Conservation (phyloP, 1,140 invertebrate species). For the Amyelois transitella region DNA sequence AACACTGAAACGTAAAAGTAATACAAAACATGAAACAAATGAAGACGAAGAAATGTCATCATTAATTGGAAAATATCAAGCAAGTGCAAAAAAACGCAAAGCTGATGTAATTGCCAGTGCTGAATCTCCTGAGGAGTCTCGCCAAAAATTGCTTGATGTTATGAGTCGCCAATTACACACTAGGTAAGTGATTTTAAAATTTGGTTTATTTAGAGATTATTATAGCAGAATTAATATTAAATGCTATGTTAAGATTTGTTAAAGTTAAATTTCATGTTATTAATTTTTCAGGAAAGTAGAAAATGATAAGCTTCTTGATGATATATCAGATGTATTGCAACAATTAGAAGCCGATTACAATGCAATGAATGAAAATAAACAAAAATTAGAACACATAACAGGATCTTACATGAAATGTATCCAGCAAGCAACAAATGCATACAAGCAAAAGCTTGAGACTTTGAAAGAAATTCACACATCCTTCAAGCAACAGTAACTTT, state of each 20-base stretch:
- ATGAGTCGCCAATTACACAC: slow-evolving; percentile 35
- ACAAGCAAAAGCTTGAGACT: slow-evolving; percentile 46
- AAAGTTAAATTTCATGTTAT: neutral
- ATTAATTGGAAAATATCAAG: slow-evolving; percentile 26
- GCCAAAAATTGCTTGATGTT: slow-evolving; percentile 41
- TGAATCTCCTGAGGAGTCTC: slow-evolving; percentile 25
- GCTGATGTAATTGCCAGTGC: slow-evolving; percentile 23
- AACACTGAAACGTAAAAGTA: slow-evolving; percentile 31
- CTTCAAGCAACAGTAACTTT: slow-evolving; percentile 53
- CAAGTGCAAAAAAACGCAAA: slow-evolving; percentile 36
- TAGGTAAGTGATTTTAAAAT: slow-evolving; percentile 23
- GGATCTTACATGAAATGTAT: slow-evolving; percentile 50
- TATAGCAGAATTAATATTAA: neutral
- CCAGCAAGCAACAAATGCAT: slow-evolving; percentile 40
- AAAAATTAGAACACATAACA: slow-evolving; percentile 51
- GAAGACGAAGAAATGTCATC: slow-evolving; percentile 31
- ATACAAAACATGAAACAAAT: slow-evolving; percentile 10
- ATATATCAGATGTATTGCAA: slow-evolving; percentile 34
- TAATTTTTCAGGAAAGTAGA: slow-evolving; percentile 37
- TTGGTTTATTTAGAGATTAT: neutral
- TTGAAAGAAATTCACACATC: slow-evolving; percentile 42
- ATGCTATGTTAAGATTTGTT: neutral
- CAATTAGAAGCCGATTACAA: slow-evolving; percentile 46
- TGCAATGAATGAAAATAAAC: slow-evolving; percentile 50
- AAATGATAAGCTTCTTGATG: slow-evolving; percentile 42